A percentile compares a stretch with the other conserved stretches of the same genome.
Evolutionary conservation across 2,888 invertebrate species (phyloP).

Genomic region (Metopia argyrocephala): DNA sequence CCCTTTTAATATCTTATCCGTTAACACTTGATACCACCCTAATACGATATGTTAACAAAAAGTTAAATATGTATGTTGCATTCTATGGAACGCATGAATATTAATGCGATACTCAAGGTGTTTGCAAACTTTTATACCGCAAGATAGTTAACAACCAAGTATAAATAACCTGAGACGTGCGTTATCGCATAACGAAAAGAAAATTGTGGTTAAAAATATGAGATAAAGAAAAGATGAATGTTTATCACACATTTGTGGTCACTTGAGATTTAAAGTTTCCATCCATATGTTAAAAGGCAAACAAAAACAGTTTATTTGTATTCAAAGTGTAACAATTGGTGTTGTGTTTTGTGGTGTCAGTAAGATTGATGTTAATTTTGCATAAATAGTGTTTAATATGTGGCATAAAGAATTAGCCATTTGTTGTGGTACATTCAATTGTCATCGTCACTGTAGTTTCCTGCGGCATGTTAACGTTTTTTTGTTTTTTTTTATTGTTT

Average conservation of each 20-base stretch:
- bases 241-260: conserved; percentile 68
- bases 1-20: neutral
- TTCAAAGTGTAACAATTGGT: neutral
- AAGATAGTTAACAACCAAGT: conserved; percentile 24
- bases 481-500: too few species aligned
- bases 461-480: conserved; percentile 54
- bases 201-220: conserved; percentile 56
- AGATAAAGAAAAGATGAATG: conserved; percentile 56
- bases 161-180: conserved; percentile 42
- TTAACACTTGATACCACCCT: neutral
- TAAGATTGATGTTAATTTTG: conserved; percentile 43
- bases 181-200: conserved; percentile 47
- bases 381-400: conserved; percentile 13
- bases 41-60: neutral
- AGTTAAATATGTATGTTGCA: neutral
- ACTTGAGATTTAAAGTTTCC: conserved; percentile 70
- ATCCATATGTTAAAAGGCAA: conserved; percentile 33
- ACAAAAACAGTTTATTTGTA: conserved; percentile 27
- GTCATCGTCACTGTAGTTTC: conserved; percentile 13
- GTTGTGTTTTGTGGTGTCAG: conserved; percentile 25
- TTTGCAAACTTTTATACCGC: conserved; percentile 31
- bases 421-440: conserved; percentile 43
- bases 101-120: conserved; percentile 44
- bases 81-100: conserved; percentile 10
- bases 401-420: conserved; percentile 40